Evolutionary conservation across 1,140 invertebrate species (phyloP).

Genomic region (Papilio glaucus): DNA sequence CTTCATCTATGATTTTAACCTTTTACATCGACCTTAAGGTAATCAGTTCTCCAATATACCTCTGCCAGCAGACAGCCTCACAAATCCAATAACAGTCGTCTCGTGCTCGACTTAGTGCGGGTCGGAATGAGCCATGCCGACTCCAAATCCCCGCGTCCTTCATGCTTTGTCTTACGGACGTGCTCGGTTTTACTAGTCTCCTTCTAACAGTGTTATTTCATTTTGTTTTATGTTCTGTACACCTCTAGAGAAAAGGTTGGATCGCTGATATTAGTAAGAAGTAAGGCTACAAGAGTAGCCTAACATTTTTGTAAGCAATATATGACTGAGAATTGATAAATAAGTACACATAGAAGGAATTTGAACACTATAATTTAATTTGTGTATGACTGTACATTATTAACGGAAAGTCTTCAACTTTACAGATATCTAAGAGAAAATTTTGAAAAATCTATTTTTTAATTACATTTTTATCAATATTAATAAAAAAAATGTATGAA

Average conservation of each 20-base stretch:
- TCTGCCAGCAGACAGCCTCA: not conserved
- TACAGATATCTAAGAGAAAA: no score
- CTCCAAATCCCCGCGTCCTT: conserved; percentile 24
- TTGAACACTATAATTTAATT: no score
- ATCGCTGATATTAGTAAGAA: not conserved
- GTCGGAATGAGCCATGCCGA: not conserved
- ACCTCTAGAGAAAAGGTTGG: not conserved
- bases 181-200: conserved; percentile 17
- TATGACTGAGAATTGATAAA: no score
- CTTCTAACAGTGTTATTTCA: conserved; percentile 15
- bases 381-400: no score
- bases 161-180: conserved; percentile 30
- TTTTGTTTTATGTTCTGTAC: conserved; percentile 6
- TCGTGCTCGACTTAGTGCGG: conserved; percentile 20
- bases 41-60: conserved; percentile 15
- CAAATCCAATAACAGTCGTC: conserved; percentile 32
- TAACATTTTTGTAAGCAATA: no score
- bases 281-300: no score
- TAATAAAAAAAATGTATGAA: no score
- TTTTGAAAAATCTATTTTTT: no score
- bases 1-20: not conserved
- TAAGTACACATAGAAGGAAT: no score
- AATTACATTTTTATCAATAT: no score
- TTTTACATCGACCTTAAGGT: not conserved
- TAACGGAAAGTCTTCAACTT: no score